Evolutionary conservation across 30 jellyfish, hydroid and myxozoan species (phyloP).

Genomic region (Pelagia noctiluca): DNA sequence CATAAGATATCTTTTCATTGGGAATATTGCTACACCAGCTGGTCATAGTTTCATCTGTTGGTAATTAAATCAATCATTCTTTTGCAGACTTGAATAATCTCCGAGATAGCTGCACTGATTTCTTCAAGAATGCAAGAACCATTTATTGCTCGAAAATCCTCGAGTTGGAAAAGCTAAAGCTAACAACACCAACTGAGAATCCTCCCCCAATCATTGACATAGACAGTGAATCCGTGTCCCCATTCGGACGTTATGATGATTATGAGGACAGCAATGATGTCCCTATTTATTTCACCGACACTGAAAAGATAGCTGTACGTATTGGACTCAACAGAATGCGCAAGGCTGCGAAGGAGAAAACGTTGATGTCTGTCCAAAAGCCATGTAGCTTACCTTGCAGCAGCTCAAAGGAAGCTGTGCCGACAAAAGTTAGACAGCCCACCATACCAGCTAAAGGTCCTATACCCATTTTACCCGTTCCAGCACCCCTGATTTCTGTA

Average conservation of each 20-base stretch:
- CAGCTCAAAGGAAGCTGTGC: no score
- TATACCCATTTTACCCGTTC: no score
- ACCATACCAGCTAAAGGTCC: no score
- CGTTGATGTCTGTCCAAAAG: not conserved
- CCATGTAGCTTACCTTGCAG: not conserved
- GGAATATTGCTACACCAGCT: no score
- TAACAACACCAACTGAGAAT: constrained; percentile 41
- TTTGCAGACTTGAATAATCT: constrained; percentile 5
- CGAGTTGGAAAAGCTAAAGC: constrained; percentile 60
- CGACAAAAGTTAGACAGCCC: no score
- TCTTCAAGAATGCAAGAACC: constrained; percentile 31
- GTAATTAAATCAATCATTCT: no score
- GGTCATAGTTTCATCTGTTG: no score
- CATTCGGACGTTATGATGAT: constrained; percentile 32
- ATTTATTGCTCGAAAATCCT: constrained; percentile 31
- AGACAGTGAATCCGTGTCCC: constrained; percentile 49
- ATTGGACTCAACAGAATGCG: constrained; percentile 35
- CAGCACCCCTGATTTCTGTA: no score
- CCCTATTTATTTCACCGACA: constrained; percentile 45
- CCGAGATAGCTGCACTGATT: not conserved
- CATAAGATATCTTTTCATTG: no score
- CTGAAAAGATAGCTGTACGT: constrained; percentile 31
- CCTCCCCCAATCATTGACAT: constrained; percentile 40
- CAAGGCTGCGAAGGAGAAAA: constrained; percentile 6
- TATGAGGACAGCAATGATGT: constrained; percentile 5